phyloP scores from a whole-genome alignment of 2,113 vertebrate genomes.

The Sigmodon hispidus region DNA sequence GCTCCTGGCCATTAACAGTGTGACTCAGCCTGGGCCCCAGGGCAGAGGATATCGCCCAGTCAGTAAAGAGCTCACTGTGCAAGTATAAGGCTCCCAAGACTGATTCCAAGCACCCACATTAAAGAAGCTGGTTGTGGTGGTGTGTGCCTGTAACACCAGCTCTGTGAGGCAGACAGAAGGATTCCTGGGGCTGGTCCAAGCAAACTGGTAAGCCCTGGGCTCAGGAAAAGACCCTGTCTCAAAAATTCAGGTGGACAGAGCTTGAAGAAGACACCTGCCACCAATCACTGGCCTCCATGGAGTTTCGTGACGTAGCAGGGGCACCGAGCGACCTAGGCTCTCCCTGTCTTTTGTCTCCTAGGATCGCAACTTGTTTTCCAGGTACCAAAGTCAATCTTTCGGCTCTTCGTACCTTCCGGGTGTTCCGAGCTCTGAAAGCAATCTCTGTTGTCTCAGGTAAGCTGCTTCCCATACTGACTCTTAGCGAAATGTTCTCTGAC shows the following conservation, averaged over 20 bases:
- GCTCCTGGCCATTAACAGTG: not conserved
- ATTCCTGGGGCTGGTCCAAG: too few relatives aligned
- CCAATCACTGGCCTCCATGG: not conserved
- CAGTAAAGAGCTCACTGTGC: not conserved
- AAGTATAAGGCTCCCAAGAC: not conserved
- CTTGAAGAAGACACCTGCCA: not conserved
- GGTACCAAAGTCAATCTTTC: conserved; percentile 91
- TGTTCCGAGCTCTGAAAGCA: conserved; percentile 96
- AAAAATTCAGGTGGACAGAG: not conserved
- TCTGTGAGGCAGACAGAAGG: not conserved
- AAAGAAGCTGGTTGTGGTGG: not conserved
- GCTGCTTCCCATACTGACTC: not conserved
- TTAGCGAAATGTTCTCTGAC: not conserved
- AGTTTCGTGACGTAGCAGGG: accelerated
- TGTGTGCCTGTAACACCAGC: not conserved
- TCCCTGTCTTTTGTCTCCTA: conserved; percentile 54
- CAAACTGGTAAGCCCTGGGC: not conserved
- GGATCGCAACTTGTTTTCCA: not conserved
- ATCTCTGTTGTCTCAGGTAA: conserved; percentile 99
- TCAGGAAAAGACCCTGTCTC: not conserved
- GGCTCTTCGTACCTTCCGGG: conserved; percentile 95
- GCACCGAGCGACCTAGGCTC: not conserved
- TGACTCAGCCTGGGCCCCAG: too few relatives aligned
- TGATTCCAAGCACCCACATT: not conserved
- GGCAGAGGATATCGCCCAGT: not conserved